These are phyloP conservation scores for Nestor notabilis DNA, from an alignment of 2,113 vertebrate species.

Conservation along the genomic window DNA sequence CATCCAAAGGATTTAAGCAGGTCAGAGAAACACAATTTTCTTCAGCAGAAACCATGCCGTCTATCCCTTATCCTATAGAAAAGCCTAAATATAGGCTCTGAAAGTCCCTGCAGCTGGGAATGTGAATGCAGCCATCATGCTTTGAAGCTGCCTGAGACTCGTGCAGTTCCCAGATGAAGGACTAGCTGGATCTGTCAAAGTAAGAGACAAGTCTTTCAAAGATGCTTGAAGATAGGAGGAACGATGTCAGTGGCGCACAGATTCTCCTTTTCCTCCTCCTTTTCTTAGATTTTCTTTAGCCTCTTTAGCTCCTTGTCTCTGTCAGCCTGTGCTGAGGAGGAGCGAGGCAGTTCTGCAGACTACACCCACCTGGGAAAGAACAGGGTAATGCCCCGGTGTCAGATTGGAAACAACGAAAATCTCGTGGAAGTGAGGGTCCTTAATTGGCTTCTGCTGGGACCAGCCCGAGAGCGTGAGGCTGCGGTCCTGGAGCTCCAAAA, in stretches of 20 bases:
- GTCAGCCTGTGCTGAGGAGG: neutral
- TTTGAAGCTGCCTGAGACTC: constrained; percentile 48
- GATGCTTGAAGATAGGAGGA: neutral
- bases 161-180: constrained; percentile 42
- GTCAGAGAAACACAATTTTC: constrained; percentile 31
- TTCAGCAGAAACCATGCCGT: constrained; percentile 9
- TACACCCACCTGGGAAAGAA: neutral
- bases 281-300: neutral
- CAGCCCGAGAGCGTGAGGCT: neutral
- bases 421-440: neutral
- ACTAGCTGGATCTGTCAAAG: constrained; percentile 8
- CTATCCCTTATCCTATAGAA: constrained; percentile 51
- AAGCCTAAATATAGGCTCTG: constrained; percentile 55
- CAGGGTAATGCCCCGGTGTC: neutral
- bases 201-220: constrained; percentile 23
- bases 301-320: neutral
- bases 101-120: neutral
- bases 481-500: neutral
- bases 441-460: neutral
- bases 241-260: neutral
- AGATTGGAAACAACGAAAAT: neutral
- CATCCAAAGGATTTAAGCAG: constrained; percentile 51
- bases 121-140: neutral
- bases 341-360: neutral
- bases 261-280: neutral